These are phyloP conservation scores for Drosophila rellima DNA, from an alignment of 2,888 invertebrate species.

Conservation along the genomic window DNA sequence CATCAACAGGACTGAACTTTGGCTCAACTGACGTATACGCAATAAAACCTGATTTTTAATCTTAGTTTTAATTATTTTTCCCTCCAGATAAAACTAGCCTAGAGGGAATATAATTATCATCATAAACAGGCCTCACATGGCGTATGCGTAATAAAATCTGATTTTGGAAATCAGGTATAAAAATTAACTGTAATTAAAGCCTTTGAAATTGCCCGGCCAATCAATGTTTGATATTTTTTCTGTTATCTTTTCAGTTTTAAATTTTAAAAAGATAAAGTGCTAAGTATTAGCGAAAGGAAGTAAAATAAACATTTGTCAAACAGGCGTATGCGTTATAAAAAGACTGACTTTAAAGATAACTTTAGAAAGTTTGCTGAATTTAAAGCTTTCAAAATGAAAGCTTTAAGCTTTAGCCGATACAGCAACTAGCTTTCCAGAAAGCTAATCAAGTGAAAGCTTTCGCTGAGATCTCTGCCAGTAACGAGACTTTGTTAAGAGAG, in stretches of 20 bases:
- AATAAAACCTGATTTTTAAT: constrained; percentile 4
- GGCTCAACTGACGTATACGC: constrained; percentile 14
- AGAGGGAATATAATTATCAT: too few species aligned
- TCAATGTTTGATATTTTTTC: too few species aligned
- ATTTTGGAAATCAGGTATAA: too few species aligned
- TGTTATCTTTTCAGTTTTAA: too few species aligned
- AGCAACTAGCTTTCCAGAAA: not conserved
- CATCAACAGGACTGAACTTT: constrained; percentile 9
- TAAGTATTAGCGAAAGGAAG: too few species aligned
- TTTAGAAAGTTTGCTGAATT: not conserved
- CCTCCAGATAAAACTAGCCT: too few species aligned
- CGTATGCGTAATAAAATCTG: too few species aligned
- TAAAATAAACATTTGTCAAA: too few species aligned
- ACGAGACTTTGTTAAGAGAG: constrained; percentile 2
- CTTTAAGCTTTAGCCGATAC: constrained; percentile 8
- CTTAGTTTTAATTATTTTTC: too few species aligned
- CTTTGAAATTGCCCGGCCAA: not conserved
- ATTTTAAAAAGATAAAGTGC: too few species aligned
- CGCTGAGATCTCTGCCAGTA: not conserved
- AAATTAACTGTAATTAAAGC: not conserved
- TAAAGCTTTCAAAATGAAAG: not conserved
- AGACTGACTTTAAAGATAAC: constrained; percentile 7
- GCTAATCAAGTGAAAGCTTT: not conserved
- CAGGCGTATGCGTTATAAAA: constrained; percentile 15
- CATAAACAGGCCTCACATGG: too few species aligned